phyloP scores from a whole-genome alignment of 2,888 invertebrate genomes.

The Hipparchia semele region DNA sequence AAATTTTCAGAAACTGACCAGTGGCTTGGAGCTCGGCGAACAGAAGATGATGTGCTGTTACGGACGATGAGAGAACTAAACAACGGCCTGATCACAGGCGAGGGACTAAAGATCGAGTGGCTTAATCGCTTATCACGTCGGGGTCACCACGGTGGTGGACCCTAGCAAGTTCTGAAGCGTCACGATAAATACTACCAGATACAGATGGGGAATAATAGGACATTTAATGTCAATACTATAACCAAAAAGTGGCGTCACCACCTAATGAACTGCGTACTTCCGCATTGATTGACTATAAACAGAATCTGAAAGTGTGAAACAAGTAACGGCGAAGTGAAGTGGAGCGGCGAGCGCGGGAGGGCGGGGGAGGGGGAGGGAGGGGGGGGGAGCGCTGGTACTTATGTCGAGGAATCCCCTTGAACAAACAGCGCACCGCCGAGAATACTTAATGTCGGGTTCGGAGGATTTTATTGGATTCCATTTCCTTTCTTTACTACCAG shows the following conservation, averaged over 20 bases:
- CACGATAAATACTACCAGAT: too few species aligned
- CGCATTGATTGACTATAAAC: background rate
- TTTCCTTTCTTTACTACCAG: constrained; percentile 24
- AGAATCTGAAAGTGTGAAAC: background rate
- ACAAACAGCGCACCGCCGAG: constrained; percentile 17
- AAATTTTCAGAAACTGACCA: too few species aligned
- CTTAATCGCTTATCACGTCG: too few species aligned
- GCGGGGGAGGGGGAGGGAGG: background rate
- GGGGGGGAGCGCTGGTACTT: background rate
- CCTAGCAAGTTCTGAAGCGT: too few species aligned
- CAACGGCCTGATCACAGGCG: too few species aligned
- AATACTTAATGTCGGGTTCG: constrained; percentile 32
- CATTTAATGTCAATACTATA: too few species aligned
- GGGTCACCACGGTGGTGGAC: too few species aligned
- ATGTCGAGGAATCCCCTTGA: constrained; percentile 19
- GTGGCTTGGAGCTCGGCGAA: too few species aligned
- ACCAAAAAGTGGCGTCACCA: background rate
- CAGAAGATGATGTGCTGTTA: too few species aligned
- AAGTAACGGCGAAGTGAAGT: background rate
- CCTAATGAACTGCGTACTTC: background rate
- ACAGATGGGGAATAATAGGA: too few species aligned
- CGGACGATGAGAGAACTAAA: too few species aligned
- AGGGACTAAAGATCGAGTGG: too few species aligned
- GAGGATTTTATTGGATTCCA: constrained; percentile 34
- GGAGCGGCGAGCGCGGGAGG: background rate